These are phyloP conservation scores for Antheraea assamensis DNA, from an alignment of 2,888 invertebrate species.

Conservation along the genomic window DNA sequence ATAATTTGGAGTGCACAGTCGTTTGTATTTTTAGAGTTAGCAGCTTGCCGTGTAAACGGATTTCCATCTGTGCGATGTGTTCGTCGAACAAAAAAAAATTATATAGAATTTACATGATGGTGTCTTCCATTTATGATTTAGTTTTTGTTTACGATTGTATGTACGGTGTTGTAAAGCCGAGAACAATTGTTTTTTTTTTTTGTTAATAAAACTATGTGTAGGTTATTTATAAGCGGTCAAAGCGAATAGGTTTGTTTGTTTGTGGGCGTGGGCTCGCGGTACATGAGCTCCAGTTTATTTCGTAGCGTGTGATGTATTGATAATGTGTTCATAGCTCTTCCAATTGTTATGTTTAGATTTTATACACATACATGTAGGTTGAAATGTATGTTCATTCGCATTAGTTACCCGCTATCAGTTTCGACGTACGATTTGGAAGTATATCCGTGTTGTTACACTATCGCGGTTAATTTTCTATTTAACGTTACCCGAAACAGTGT, in stretches of 20 bases:
- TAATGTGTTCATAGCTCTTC: constrained; percentile 12
- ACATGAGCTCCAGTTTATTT: background rate
- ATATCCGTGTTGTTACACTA: no score
- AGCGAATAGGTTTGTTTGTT: background rate
- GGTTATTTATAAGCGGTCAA: background rate
- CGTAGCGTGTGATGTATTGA: constrained; percentile 1
- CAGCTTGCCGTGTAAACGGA: background rate
- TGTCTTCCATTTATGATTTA: constrained; percentile 7
- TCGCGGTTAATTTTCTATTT: no score
- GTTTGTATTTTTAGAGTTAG: background rate
- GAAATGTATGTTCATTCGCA: background rate
- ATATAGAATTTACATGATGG: background rate
- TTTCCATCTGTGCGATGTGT: background rate
- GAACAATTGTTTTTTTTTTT: background rate
- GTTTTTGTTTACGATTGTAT: background rate
- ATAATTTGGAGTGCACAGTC: background rate
- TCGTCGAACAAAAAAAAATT: background rate
- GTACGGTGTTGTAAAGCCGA: background rate
- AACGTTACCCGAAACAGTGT: no score
- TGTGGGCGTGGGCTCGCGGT: background rate
- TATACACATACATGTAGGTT: background rate
- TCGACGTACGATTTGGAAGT: no score
- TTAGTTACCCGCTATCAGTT: no score
- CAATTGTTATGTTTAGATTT: constrained; percentile 10
- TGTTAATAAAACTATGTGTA: background rate